phyloP scores from a whole-genome alignment of 2,797 vertebrate species.

The Sphaeramia orbicularis region DNA sequence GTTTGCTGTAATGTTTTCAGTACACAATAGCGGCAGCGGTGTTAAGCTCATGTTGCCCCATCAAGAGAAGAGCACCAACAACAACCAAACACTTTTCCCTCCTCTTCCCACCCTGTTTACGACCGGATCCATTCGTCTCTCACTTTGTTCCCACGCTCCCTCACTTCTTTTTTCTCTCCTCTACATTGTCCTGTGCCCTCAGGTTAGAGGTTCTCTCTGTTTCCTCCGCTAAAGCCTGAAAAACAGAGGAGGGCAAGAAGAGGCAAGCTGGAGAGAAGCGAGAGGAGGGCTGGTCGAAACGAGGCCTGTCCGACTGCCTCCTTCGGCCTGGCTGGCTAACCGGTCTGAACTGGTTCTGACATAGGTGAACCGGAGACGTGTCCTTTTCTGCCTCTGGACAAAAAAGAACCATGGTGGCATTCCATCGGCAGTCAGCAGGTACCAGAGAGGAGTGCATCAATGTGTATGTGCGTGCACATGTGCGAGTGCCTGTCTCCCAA shows the following conservation, averaged over 20 bases:
- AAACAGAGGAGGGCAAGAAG: slow-evolving; percentile 72
- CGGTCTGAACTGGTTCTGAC: slow-evolving; percentile 93
- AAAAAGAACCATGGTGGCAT: slow-evolving; percentile 87
- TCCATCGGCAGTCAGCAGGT: slow-evolving; percentile 91
- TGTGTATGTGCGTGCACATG: slow-evolving; percentile 33
- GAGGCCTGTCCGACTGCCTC: slow-evolving; percentile 72
- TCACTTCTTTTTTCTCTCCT: slow-evolving; percentile 66
- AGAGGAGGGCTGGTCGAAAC: slow-evolving; percentile 82
- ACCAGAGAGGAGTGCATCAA: slow-evolving; percentile 71
- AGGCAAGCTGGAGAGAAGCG: slow-evolving; percentile 45
- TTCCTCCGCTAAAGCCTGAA: slow-evolving; percentile 79
- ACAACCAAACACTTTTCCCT: slow-evolving; percentile 73
- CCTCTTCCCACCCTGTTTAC: slow-evolving; percentile 73
- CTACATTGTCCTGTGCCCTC: slow-evolving; percentile 83
- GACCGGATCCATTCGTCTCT: slow-evolving; percentile 63
- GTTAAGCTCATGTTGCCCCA: slow-evolving; percentile 80
- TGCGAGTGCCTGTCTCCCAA: slow-evolving; percentile 84
- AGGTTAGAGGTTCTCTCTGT: slow-evolving; percentile 87
- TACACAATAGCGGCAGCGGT: slow-evolving; percentile 69
- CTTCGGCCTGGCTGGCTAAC: slow-evolving; percentile 85
- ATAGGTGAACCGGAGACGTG: slow-evolving; percentile 83
- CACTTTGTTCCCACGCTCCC: slow-evolving; percentile 78
- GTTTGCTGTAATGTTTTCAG: slow-evolving; percentile 77
- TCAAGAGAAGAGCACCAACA: slow-evolving; percentile 73
- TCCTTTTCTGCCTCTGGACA: slow-evolving; percentile 88